Conservation (phyloP, 2,113 vertebrate genomes). For the Oriolus oriolus region DNA sequence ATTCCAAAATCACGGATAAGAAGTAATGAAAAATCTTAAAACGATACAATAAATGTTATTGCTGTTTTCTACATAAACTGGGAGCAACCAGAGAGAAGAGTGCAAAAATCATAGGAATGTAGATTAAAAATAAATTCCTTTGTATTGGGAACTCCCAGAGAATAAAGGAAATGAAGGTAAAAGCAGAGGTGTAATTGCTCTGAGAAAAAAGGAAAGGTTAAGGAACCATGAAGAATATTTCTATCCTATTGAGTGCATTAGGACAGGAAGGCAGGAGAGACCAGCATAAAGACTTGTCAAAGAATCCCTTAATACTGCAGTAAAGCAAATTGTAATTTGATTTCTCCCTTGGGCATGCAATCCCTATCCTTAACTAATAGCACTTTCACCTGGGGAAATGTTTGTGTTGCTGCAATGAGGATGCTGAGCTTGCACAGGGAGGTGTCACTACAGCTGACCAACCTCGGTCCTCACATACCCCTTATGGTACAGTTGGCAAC, state of each 20-base stretch:
- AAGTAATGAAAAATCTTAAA: neutral
- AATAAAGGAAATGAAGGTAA: neutral
- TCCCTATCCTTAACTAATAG: neutral
- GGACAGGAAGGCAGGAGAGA: neutral
- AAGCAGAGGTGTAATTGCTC: neutral
- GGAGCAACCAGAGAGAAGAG: neutral
- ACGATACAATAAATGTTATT: neutral
- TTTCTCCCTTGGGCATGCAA: neutral
- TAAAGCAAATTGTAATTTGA: neutral
- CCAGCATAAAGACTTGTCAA: neutral
- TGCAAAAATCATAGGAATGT: neutral
- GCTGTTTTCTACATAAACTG: neutral
- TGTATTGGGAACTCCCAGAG: neutral
- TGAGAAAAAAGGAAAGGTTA: neutral
- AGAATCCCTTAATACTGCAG: neutral
- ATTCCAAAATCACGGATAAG: neutral
- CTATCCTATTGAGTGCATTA: neutral
- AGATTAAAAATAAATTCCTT: neutral
- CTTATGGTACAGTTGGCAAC: accelerated
- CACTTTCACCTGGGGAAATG: neutral
- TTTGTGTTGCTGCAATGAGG: neutral
- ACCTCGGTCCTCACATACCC: accelerated
- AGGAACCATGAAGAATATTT: neutral
- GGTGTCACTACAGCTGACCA: neutral
- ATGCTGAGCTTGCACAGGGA: neutral